Percentiles rank a stretch among this genome's conserved stretches.
These are phyloP conservation scores for Scotopteryx bipunctaria DNA, from an alignment of 2,888 invertebrate species.

Conservation along the genomic window DNA sequence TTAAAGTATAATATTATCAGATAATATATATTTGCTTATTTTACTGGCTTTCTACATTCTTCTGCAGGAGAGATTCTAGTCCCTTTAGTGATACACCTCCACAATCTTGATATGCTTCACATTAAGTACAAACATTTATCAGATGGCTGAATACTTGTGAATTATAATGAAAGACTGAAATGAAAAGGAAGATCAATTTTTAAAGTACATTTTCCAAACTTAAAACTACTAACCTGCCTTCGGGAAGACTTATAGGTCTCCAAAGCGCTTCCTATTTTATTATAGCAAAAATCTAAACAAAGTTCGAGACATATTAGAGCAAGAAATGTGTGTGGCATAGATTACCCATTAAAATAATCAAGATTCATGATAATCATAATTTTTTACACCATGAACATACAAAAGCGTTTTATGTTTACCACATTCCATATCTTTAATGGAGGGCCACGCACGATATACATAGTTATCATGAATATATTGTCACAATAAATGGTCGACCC, in stretches of 20 bases:
- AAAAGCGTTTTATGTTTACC: not conserved
- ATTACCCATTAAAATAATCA: too few species aligned
- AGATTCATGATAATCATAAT: not conserved
- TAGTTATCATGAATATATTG: not conserved
- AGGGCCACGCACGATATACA: not conserved
- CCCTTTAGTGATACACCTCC: not conserved
- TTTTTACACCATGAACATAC: not conserved
- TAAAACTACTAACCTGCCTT: not conserved
- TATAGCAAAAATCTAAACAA: too few species aligned
- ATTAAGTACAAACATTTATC: constrained; percentile 13
- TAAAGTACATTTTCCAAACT: not conserved
- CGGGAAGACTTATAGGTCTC: too few species aligned
- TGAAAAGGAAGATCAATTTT: too few species aligned
- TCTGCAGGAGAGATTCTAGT: not conserved
- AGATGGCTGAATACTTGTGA: not conserved
- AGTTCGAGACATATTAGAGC: too few species aligned
- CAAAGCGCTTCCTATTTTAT: too few species aligned
- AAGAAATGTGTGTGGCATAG: too few species aligned
- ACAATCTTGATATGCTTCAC: constrained; percentile 12
- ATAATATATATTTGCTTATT: not conserved
- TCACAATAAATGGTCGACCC: not conserved
- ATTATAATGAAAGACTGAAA: not conserved
- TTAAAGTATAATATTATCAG: too few species aligned
- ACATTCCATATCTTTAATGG: not conserved
- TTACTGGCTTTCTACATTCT: constrained; percentile 6